Conservation (phyloP, 2,113 vertebrate genomes). For the Indicator maculatus region DNA sequence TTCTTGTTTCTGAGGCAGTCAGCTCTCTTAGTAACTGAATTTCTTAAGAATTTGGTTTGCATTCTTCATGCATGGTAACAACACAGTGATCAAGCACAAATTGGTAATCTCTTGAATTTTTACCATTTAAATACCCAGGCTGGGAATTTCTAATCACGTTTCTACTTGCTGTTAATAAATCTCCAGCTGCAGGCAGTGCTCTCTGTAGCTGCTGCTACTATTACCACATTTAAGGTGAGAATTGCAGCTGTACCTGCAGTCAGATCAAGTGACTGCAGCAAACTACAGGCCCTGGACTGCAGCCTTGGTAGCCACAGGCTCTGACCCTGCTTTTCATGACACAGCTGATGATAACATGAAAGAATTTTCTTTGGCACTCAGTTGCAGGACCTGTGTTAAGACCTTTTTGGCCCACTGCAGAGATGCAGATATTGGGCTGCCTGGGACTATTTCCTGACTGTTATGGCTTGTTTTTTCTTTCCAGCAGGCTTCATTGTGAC, state of each 20-base stretch:
- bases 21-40: not conserved
- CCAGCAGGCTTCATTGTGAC: constrained; percentile 6
- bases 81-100: not conserved
- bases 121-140: not conserved
- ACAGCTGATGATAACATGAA: not conserved
- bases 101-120: not conserved
- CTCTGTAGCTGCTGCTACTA: not conserved
- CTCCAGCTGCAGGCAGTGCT: not conserved
- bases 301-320: not conserved
- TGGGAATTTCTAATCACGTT: not conserved
- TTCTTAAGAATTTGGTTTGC: not conserved
- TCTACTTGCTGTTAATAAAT: not conserved
- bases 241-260: not conserved
- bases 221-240: not conserved
- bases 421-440: not conserved
- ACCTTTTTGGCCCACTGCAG: not conserved
- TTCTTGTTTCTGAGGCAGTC: not conserved
- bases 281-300: not conserved
- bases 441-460: not conserved
- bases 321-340: not conserved
- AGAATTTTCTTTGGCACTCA: not conserved
- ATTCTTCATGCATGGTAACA: not conserved
- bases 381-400: not conserved
- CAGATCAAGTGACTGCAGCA: not conserved
- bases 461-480: not conserved